Evolutionary conservation across 2,888 invertebrate species (phyloP).

Genomic region (Lasioglossum vierecki): DNA sequence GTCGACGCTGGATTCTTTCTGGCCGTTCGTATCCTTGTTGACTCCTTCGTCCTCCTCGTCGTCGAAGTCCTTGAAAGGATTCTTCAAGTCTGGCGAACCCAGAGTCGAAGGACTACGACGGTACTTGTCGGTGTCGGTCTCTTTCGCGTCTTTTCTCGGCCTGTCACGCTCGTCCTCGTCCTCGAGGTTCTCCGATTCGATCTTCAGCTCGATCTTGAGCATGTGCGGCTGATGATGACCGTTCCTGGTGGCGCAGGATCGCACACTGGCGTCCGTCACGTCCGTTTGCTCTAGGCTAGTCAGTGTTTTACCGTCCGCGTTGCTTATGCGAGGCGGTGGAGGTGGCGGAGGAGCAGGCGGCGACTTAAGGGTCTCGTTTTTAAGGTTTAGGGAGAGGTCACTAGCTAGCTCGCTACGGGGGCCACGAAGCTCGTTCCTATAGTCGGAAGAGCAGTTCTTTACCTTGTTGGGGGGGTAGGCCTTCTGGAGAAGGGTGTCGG

Average conservation of each 20-base stretch:
- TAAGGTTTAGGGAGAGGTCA: slow-evolving; percentile 78
- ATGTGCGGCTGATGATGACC: slow-evolving; percentile 84
- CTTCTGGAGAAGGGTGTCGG: slow-evolving; percentile 88
- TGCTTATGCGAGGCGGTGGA: slow-evolving; percentile 70
- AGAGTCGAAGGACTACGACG: slow-evolving; percentile 26
- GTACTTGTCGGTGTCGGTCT: slow-evolving; percentile 11
- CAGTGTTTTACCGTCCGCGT: slow-evolving; percentile 77
- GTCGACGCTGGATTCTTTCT: slow-evolving; percentile 81
- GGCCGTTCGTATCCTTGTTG: slow-evolving; percentile 59
- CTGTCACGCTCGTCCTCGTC: slow-evolving; percentile 40
- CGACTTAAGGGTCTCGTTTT: slow-evolving; percentile 71
- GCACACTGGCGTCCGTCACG: slow-evolving; percentile 84
- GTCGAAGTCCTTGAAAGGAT: slow-evolving; percentile 71
- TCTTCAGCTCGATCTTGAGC: slow-evolving; percentile 85
- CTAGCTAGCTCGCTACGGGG: slow-evolving; percentile 80
- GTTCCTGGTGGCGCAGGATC: slow-evolving; percentile 83
- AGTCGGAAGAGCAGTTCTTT: slow-evolving; percentile 70
- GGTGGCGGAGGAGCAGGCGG: slow-evolving; percentile 21
- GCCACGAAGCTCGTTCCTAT: slow-evolving; percentile 73
- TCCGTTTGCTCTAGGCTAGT: slow-evolving; percentile 83
- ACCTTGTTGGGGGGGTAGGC: slow-evolving; percentile 84
- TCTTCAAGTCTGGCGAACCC: slow-evolving; percentile 63
- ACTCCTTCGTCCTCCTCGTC: slow-evolving; percentile 64
- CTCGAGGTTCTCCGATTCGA: slow-evolving; percentile 67
- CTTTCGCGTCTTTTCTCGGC: slow-evolving; percentile 4